Evolutionary conservation across 2,888 invertebrate genomes (phyloP), one percentile per base, ranked within the genome.

Genomic region (Dermolepida albohirtum): DNA sequence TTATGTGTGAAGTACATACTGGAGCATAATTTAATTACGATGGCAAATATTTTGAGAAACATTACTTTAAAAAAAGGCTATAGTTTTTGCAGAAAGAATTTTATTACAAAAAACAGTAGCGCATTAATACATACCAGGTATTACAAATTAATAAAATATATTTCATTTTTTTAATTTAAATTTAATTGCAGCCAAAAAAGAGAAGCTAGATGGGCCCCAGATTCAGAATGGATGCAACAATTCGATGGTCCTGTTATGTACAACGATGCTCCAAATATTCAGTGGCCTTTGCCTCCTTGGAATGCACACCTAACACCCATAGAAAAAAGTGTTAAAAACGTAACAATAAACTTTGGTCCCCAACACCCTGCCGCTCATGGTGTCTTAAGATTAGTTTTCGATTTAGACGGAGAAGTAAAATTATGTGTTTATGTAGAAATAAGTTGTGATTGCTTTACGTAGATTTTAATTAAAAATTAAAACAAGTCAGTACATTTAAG

Each of bases 281-380:
- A 89, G 67, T 85, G 91, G 85, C 87, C 88, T 68, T 83, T 89
- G 55, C 88, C 89, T 5, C 90, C 92, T 11, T 90, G 89, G 82
- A 89, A 90, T 76, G 86, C 87, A 69, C 83, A 87, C 51, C 79
- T 88, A 2, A 76, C 86, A 0, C 90, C 90, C 0, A 83, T 88
- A 0, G 96, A 96, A 80, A 94, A 92, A 80, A 87, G 89, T 2
- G 91, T 98, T 0, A 91, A 92, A 75, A 98, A 97, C 84, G 86
- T 97, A 74, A 89, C 87, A 5, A 76, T 97, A 0, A 97, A 97
- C 82, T 97, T 97, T 83, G 96, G 96, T 0, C 96, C 97, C 0
- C 95, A 96, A 80, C 96, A 97, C 87, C 96, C 96, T 1, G 96
- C 96, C 47, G 96, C 96, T 79, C 96, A 97, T 80, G 96, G 96